Base-by-base conservation (phyloP, 2,888 invertebrate genomes). In the Kryphioiulus occultus region DNA sequence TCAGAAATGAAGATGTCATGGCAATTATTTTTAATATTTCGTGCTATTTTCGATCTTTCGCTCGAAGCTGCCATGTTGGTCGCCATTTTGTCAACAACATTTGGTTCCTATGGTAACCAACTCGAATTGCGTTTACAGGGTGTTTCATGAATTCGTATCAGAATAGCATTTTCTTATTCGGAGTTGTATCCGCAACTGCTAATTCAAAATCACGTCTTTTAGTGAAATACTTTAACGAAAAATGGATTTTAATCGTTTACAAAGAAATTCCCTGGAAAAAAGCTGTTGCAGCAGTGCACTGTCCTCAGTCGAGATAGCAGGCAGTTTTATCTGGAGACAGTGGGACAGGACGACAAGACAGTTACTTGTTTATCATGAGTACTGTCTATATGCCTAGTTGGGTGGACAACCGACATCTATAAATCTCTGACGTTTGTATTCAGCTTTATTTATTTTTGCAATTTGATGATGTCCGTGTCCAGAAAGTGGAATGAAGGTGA, bases 311-410 rank as follows among this genome's bases (percentile, higher is more conserved):
- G 78, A 78, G 78, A 17, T 30, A 78, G 78, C 3, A 12, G 26
- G 26, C 78, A 30, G 9, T 78, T 78, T 78, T 78, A 78, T 78
- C 78, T 78, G 78, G 78, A 78, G 78, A 78, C 78, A 78, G 78
- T 78, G 78, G 78, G 17, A 78, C 78, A 78, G 78, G 78, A 78
- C 78, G 26, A 78, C 78, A 78, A 78, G 78, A 78, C 78, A 78
- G 78, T 78, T 78, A 26, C 78, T 78, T 78, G 78, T 78, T 78
- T 78, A 78, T 78, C 30, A 26, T 78, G 19, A 10, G 47, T 47
- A 68, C 68, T 68, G 68, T 68, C 68, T 68, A 22, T 7, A 12
- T 47, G 53, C n/a, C 3, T n/a, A n/a, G 53, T 53, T 4, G 9
- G 19, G 53, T 53, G n/a, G 53, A 53, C 53, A n/a, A 19, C 19